Percentiles rank a stretch among this genome's conserved stretches.
Evolutionary conservation across 2,797 vertebrate species (phyloP).

Genomic region (Hephaestus fuliginosus): DNA sequence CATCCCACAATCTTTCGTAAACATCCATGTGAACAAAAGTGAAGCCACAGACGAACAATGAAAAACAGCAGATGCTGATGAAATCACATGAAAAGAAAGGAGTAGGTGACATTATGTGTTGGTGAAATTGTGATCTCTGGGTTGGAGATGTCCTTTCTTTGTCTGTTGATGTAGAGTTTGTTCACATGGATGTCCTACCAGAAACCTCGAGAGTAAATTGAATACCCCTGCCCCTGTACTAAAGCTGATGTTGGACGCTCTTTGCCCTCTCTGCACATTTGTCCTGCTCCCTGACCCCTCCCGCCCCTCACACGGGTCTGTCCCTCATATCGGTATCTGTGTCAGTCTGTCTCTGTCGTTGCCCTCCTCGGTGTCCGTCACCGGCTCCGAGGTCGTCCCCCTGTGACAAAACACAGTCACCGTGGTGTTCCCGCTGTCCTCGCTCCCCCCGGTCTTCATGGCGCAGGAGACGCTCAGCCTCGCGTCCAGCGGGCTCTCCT

Average conservation of each 20-base stretch:
- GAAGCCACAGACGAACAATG: neutral
- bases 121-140: neutral
- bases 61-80: neutral
- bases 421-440: slow-evolving; percentile 72
- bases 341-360: slow-evolving; percentile 52
- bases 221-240: neutral
- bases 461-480: slow-evolving; percentile 45
- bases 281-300: slow-evolving; percentile 9
- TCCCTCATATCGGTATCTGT: slow-evolving; percentile 61
- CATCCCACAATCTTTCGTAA: neutral
- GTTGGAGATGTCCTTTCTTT: neutral
- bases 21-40: slow-evolving; percentile 3
- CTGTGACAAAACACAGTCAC: slow-evolving; percentile 67
- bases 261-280: neutral
- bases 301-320: neutral
- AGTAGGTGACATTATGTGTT: neutral
- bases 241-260: neutral
- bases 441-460: slow-evolving; percentile 60
- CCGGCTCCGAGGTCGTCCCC: slow-evolving; percentile 41
- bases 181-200: neutral
- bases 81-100: neutral
- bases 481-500: slow-evolving; percentile 50
- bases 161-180: neutral
- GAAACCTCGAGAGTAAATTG: neutral
- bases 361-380: slow-evolving; percentile 59